Evolutionary conservation across 2,888 invertebrate genomes (phyloP).

Genomic region (Synanthedon myopaeformis): DNA sequence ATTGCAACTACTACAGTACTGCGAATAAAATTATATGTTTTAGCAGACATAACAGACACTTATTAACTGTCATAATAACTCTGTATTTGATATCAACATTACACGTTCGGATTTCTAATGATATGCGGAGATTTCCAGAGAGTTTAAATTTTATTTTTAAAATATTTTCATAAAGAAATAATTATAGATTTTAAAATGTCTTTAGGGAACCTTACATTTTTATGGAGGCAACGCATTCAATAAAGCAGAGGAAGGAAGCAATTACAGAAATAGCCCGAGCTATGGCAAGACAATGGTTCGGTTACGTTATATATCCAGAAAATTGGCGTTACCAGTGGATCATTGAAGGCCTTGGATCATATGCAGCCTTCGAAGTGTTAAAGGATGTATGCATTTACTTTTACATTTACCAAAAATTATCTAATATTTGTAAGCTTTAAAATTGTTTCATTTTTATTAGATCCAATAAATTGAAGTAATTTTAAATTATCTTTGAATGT

Average conservation of each 20-base stretch:
- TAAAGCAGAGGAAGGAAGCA: slow-evolving; percentile 50
- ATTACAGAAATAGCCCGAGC: slow-evolving; percentile 73
- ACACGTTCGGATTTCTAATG: no score
- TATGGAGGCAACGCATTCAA: slow-evolving; percentile 36
- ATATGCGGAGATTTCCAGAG: no score
- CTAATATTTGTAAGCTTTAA: not conserved
- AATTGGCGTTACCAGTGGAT: slow-evolving; percentile 76
- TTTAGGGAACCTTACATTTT: slow-evolving; percentile 51
- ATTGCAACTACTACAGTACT: no score
- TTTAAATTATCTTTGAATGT: not conserved
- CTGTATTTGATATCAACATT: no score
- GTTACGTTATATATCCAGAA: slow-evolving; percentile 68
- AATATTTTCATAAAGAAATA: no score
- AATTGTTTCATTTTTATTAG: not conserved
- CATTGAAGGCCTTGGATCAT: slow-evolving; percentile 67
- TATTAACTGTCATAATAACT: no score
- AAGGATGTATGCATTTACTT: slow-evolving; percentile 33
- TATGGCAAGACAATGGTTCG: slow-evolving; percentile 78
- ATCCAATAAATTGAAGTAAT: not conserved
- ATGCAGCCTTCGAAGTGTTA: slow-evolving; percentile 71
- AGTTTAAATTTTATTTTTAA: no score
- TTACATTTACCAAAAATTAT: slow-evolving; percentile 8
- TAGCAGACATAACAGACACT: no score
- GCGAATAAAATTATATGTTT: no score
- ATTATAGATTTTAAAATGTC: not conserved